A percentile compares a stretch with the other conserved stretches of the same genome.
These are phyloP conservation scores for Xyrichtys novacula DNA, from an alignment of 2,797 vertebrate genomes.

Conservation along the genomic window DNA sequence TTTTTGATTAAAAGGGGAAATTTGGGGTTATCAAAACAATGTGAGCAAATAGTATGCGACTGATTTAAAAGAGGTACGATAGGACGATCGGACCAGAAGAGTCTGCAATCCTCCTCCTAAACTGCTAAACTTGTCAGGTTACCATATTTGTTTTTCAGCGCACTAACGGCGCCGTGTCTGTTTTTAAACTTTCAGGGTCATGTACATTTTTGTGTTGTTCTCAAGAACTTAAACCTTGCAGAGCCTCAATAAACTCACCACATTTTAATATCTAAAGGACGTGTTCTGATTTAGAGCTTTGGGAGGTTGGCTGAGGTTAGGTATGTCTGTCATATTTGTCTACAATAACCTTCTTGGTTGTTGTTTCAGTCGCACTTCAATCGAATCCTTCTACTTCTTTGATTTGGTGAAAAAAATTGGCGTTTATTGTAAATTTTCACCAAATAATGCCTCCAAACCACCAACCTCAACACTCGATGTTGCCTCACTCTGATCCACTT, in stretches of 20 bases:
- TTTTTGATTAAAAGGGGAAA: too few species aligned
- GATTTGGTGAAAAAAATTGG: not conserved
- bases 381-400: not conserved
- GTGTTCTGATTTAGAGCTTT: not conserved
- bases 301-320: constrained; percentile 25
- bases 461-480: not conserved
- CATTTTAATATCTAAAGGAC: constrained; percentile 6
- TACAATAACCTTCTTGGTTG: not conserved
- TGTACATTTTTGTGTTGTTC: not conserved
- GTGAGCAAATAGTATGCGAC: too few species aligned
- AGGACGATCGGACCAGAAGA: too few species aligned
- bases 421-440: not conserved
- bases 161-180: too few species aligned
- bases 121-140: too few species aligned
- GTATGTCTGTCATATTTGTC: not conserved
- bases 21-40: too few species aligned
- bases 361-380: not conserved
- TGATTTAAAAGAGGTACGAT: too few species aligned
- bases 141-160: too few species aligned
- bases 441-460: not conserved
- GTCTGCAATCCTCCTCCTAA: too few species aligned
- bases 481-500: constrained; percentile 7
- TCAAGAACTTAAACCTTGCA: not conserved
- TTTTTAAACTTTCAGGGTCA: not conserved
- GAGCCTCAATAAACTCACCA: not conserved